Evolutionary conservation across 2,113 vertebrate genomes (phyloP), one percentile per base, ranked within the genome.

Genomic region (Perca schrenkii): DNA sequence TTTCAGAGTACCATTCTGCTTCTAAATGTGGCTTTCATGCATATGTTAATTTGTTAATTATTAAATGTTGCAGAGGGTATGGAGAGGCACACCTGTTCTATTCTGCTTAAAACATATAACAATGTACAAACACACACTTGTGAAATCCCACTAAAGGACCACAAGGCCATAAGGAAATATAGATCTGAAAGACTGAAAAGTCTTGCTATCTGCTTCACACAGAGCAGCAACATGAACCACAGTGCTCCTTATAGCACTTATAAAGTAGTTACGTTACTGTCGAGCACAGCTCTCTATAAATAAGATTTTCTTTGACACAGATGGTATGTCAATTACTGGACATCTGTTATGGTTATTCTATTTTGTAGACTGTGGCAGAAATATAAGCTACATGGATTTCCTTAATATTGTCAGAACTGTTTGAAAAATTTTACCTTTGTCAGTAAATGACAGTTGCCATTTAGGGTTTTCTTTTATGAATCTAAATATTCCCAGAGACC

Each of bases 121-220:
- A 43, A 43, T 11, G 40, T 2, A 71, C 64, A 86, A 25, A 60
- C 76, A 83, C 74, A 82, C 40, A 79, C 64, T 85, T 74, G 70
- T 85, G 77, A 86, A 89, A 80, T 86, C 71, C 77, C 69, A 79
- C 50, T 28, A 82, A 64, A 60, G 79, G 75, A 77, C 53, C 13
- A 49, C 66, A 46, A 75, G 68, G 31, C 81, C 40, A 57, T 21
- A 5, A 63, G 75, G 78, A 88, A 84, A 82, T 70, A 73, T 57
- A 68, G 43, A 84, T 34, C 6, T 31, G 87, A 69, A 83, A 40
- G 70, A 49, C 15, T 50, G 40, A 74, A 31, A 73, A 79, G 49
- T 76, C 52, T 60, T 3, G 14, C 70, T 80, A 50, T 80, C n/a
- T 50, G 56, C 69, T 68, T 19, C 15, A 16, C 56, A 79, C 58